Evolutionary conservation across 1,140 invertebrate species (phyloP), one percentile per base, ranked within the genome.

Genomic region (Liolophura sinensis): DNA sequence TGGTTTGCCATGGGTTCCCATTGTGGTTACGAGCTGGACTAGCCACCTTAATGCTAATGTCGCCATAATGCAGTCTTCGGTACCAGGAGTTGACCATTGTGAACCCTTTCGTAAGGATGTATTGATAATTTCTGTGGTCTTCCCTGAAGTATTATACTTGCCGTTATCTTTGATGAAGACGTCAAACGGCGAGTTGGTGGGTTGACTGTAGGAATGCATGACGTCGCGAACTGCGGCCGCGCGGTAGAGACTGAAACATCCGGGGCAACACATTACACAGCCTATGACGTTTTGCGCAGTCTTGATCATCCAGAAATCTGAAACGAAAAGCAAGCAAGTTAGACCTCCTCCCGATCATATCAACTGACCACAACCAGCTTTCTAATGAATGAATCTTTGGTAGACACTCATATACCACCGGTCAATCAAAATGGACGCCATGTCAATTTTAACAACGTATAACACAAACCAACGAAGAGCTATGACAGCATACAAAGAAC

Each of bases 111-210:
- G n/a, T n/a, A n/a, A n/a, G n/a, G n/a, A n/a, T n/a, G n/a, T n/a
- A n/a, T 7, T 61, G 60, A n/a, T 12, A n/a, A 31, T 61, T 7
- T 48, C 5, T 48, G 60, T 61, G 25, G n/a, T 61, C 22, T 18
- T 58, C 16, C 27, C 51, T 4, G 3, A 3, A 58, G n/a, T 18
- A 18, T 18, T 22, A 24, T 49, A 61, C 55, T 16, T 64, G 83
- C 84, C 87, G 78, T 89, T 87, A 84, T 88, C 88, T 72, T 87
- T 89, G 73, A 89, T 87, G 14, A 89, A 84, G 72, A 86, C 88
- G 70, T 89, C 85, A 50, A 81, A 70, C 6, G 89, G 84, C 70
- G 87, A 82, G 48, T 77, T 79, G 1, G 85, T 83, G 59, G 81
- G 80, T 1, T 80, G 81, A 11, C 88, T 86, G 69, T 89, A 89